Evolutionary conservation across 2,888 invertebrate species (phyloP).

Genomic region (Sturmia bella): DNA sequence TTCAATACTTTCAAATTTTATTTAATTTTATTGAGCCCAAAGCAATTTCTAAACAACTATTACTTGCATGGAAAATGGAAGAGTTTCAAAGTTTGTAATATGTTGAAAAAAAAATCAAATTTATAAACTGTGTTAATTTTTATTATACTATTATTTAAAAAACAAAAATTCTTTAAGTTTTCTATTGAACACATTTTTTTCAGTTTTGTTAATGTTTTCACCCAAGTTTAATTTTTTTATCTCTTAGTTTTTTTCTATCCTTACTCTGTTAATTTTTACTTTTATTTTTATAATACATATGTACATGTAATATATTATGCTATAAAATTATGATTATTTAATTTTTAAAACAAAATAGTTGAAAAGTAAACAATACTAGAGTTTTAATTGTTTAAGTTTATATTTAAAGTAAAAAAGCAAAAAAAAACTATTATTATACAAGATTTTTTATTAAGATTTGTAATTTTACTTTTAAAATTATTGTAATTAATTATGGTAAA

Average conservation of each 20-base stretch:
- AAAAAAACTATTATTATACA: constrained; percentile 39
- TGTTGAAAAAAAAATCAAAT: constrained; percentile 53
- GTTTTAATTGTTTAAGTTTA: constrained; percentile 73
- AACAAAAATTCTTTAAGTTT: constrained; percentile 7
- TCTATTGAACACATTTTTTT: constrained; percentile 28
- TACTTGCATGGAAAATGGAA: neutral
- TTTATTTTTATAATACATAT: constrained; percentile 5
- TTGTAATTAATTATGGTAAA: constrained; percentile 30
- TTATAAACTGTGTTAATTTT: constrained; percentile 66
- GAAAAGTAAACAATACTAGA: constrained; percentile 65
- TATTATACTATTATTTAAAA: constrained; percentile 53
- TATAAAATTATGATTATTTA: constrained; percentile 46
- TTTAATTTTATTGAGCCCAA: neutral
- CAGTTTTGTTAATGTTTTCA: constrained; percentile 60
- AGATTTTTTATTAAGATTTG: constrained; percentile 55
- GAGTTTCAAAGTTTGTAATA: constrained; percentile 38
- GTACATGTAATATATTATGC: constrained; percentile 57
- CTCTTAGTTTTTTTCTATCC: constrained; percentile 45
- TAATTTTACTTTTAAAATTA: constrained; percentile 54
- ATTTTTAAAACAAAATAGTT: constrained; percentile 59
- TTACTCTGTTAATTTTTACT: constrained; percentile 50
- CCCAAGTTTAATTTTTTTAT: constrained; percentile 34
- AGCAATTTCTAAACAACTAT: constrained; percentile 2
- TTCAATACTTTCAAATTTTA: constrained; percentile 8
- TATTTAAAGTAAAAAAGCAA: constrained; percentile 51